These are phyloP conservation scores for Pogonomyrmex californicus DNA, from an alignment of 1,140 invertebrate genomes.

Conservation along the genomic window DNA sequence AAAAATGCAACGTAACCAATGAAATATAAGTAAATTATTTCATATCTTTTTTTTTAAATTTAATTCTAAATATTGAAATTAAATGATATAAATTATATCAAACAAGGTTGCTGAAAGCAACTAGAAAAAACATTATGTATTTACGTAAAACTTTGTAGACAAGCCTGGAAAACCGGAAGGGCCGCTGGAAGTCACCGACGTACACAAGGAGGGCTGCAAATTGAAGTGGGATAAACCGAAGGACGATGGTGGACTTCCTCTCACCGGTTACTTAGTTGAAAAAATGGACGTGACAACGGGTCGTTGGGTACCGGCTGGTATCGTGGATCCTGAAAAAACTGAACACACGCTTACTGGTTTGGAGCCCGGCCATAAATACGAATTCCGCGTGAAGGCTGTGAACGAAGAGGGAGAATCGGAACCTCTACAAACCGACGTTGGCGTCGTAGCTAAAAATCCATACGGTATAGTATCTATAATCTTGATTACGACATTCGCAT, in stretches of 20 bases:
- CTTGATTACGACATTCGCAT: neutral
- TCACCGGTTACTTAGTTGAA: slow-evolving; percentile 96
- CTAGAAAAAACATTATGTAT: neutral
- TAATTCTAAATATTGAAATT: neutral
- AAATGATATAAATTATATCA: slow-evolving; percentile 9
- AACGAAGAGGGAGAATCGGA: slow-evolving; percentile 99
- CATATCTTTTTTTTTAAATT: neutral
- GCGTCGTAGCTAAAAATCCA: slow-evolving; percentile 98
- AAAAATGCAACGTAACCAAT: neutral
- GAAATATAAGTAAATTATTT: neutral
- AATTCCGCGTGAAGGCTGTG: slow-evolving; percentile 97
- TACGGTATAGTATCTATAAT: slow-evolving; percentile 89
- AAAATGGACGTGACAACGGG: slow-evolving; percentile 96
- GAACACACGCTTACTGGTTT: slow-evolving; percentile 95
- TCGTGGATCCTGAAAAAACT: slow-evolving; percentile 95
- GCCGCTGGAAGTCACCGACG: slow-evolving; percentile 96
- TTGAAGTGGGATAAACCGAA: slow-evolving; percentile 98
- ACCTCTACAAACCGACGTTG: slow-evolving; percentile 94
- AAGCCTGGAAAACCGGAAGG: slow-evolving; percentile 98
- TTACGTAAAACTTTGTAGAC: slow-evolving; percentile 87
- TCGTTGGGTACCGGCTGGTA: slow-evolving; percentile 95
- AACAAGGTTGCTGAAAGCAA: neutral
- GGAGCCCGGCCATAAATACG: slow-evolving; percentile 96
- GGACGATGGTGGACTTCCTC: slow-evolving; percentile 97
- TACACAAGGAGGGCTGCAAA: slow-evolving; percentile 98